A percentile compares a stretch with the other conserved stretches of the same genome.
Evolutionary conservation across 2,888 invertebrate species (phyloP).

Genomic region (Caradrina kadenii): DNA sequence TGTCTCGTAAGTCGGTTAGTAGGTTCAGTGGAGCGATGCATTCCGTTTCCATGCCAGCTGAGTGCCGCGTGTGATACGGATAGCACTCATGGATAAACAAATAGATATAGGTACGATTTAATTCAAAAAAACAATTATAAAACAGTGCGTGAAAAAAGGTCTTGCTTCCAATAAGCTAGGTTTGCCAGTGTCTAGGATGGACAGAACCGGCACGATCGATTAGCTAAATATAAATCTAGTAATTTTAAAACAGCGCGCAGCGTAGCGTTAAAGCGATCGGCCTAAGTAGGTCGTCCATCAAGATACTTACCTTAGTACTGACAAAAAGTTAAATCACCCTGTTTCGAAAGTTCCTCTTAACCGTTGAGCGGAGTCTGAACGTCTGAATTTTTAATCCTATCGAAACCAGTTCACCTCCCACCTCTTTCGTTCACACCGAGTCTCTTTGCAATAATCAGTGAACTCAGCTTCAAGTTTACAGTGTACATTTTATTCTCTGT

Average conservation of each 20-base stretch:
- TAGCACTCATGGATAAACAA: conserved; percentile 57
- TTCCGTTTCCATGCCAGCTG: conserved; percentile 63
- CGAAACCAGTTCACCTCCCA: conserved; percentile 52
- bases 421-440: conserved; percentile 29
- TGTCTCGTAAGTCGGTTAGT: conserved; percentile 63
- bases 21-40: conserved; percentile 64
- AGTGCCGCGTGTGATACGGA: conserved; percentile 48
- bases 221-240: not conserved
- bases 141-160: conserved; percentile 3
- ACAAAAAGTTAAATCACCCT: conserved; percentile 4
- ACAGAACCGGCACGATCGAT: not conserved
- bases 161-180: too few relatives aligned
- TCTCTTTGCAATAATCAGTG: conserved; percentile 27
- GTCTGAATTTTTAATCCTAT: conserved; percentile 41
- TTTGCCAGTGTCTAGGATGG: not conserved
- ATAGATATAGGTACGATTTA: conserved; percentile 42
- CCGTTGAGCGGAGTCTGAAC: conserved; percentile 24
- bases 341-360: conserved; percentile 49
- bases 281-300: conserved; percentile 18
- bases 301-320: conserved; percentile 15
- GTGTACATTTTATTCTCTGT: conserved; percentile 13
- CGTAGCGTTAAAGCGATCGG: not conserved
- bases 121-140: not conserved
- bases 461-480: conserved; percentile 22
- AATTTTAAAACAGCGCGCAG: not conserved